phyloP scores from a whole-genome alignment of 2,888 invertebrate species.

The Chalcosyrphus nemorum region DNA sequence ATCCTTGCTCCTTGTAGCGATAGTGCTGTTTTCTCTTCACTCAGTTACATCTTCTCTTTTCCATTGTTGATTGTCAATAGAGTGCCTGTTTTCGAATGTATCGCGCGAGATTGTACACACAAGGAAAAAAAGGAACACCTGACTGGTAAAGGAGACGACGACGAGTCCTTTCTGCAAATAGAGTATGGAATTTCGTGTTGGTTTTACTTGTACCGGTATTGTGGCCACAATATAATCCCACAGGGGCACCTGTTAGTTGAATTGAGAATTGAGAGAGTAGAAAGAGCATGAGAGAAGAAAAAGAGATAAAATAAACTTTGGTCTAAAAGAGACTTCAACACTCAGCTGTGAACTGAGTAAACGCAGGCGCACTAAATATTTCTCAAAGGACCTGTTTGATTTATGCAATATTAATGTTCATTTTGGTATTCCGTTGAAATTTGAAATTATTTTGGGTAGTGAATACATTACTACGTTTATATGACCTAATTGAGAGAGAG shows the following conservation, averaged over 20 bases:
- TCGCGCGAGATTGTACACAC: not conserved
- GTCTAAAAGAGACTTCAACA: conserved; percentile 35
- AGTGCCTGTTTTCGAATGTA: not conserved
- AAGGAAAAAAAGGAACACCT: conserved; percentile 24
- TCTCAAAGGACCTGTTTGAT: conserved; percentile 51
- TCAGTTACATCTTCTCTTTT: not conserved
- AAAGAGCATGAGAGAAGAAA: not conserved
- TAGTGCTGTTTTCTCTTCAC: conserved; percentile 20
- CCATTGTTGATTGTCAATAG: not conserved
- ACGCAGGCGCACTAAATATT: conserved; percentile 11
- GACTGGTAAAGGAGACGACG: not conserved
- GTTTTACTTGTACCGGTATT: conserved; percentile 16
- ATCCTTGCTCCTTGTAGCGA: conserved; percentile 12
- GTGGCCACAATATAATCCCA: not conserved
- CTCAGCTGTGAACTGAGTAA: not conserved
- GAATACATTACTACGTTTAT: too few species aligned
- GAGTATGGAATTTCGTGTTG: not conserved
- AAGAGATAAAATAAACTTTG: conserved; percentile 2
- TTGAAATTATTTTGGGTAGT: too few species aligned
- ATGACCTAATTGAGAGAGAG: too few species aligned
- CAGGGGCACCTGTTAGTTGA: conserved; percentile 59
- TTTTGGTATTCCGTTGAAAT: not conserved
- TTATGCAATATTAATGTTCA: not conserved
- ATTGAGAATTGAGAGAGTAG: conserved; percentile 9
- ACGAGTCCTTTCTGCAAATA: not conserved